Percentiles rank a stretch among this genome's conserved stretches.
Evolutionary conservation across 2,797 vertebrate genomes (phyloP).

Genomic region (Scyliorhinus canicula): DNA sequence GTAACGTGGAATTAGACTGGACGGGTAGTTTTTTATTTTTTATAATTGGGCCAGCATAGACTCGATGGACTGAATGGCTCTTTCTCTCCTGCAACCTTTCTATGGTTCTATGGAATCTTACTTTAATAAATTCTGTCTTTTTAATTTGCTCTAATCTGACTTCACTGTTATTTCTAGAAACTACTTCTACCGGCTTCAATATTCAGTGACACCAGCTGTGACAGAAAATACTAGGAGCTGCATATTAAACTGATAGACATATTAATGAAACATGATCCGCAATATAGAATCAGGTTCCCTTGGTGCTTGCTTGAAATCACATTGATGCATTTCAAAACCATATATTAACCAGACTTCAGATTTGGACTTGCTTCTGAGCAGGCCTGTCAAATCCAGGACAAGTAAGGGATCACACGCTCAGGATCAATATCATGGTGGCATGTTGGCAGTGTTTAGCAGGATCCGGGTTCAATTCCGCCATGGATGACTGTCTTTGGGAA

Average conservation of each 20-base stretch:
- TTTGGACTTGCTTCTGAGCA: background rate
- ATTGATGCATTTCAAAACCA: background rate
- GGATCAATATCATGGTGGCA: too few relatives aligned
- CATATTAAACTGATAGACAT: background rate
- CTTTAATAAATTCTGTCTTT: background rate
- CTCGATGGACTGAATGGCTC: too few relatives aligned
- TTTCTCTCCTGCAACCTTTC: too few relatives aligned
- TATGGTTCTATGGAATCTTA: background rate
- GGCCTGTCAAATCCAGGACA: background rate
- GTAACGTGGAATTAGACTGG: too few relatives aligned
- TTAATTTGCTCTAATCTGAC: background rate
- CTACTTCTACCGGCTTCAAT: background rate
- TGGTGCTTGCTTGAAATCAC: background rate
- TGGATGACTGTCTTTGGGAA: too few relatives aligned
- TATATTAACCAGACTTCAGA: background rate
- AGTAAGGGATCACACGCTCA: background rate
- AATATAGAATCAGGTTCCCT: background rate
- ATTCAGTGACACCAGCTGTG: background rate
- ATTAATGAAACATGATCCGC: background rate
- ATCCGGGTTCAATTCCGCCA: too few relatives aligned
- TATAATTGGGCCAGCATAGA: too few relatives aligned
- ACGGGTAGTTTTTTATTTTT: too few relatives aligned
- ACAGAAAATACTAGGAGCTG: background rate
- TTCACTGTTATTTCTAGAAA: background rate
- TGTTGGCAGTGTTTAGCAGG: too few relatives aligned